Conservation (phyloP, 2,113 vertebrate species). For the Leptosomus discolor region DNA sequence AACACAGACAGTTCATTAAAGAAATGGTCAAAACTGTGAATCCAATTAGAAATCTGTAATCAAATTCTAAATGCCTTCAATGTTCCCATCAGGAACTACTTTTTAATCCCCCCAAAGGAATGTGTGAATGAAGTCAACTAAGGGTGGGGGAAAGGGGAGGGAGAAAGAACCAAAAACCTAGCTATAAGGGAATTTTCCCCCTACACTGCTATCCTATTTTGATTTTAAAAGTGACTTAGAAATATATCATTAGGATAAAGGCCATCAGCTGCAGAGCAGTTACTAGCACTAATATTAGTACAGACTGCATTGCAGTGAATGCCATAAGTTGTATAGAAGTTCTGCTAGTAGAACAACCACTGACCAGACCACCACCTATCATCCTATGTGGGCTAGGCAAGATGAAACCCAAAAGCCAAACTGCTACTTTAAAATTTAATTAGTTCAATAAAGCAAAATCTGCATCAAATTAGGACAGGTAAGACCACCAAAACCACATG, state of each 20-base stretch:
- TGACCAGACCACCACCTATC: neutral
- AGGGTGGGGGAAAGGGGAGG: neutral
- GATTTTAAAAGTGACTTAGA: neutral
- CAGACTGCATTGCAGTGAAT: accelerated
- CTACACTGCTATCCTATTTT: neutral
- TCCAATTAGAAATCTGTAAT: neutral
- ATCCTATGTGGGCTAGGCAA: neutral
- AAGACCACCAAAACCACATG: neutral
- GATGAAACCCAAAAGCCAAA: neutral
- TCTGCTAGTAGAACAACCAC: neutral
- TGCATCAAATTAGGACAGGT: neutral
- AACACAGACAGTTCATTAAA: neutral
- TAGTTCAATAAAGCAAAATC: neutral
- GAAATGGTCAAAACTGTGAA: neutral
- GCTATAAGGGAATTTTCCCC: neutral
- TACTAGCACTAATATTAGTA: neutral
- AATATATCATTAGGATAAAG: neutral
- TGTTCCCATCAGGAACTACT: neutral
- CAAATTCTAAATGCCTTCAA: neutral
- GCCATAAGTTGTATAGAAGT: accelerated
- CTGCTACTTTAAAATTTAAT: neutral
- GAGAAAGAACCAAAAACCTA: neutral
- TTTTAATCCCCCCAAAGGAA: neutral
- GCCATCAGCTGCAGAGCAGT: neutral
- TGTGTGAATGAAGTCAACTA: neutral